phyloP scores from a whole-genome alignment of 2,888 invertebrate species.

The Cryptophagus acutangulus region DNA sequence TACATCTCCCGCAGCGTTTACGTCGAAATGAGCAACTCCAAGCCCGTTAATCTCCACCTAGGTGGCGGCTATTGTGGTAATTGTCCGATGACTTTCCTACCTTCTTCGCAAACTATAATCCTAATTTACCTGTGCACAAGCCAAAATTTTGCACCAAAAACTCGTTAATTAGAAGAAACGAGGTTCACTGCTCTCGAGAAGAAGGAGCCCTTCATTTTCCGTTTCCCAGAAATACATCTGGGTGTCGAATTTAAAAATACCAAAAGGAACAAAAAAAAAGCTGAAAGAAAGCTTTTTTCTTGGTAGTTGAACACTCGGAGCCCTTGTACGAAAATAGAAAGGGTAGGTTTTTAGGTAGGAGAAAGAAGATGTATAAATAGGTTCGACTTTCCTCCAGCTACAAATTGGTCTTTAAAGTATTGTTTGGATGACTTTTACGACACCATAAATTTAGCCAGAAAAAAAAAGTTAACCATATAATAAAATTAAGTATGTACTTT shows the following conservation, averaged over 20 bases:
- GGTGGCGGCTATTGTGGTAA: conserved; percentile 38
- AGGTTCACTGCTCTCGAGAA: background rate
- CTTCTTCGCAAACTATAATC: no score
- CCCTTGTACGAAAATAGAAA: conserved; percentile 27
- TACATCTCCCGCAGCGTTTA: conserved; percentile 31
- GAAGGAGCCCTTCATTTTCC: background rate
- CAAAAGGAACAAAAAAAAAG: no score
- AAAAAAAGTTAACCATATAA: conserved; percentile 30
- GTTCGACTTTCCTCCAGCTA: conserved; percentile 14
- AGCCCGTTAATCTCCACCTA: conserved; percentile 39
- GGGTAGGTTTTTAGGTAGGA: conserved; percentile 25
- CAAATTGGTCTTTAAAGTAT: conserved; percentile 26
- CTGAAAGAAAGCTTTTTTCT: conserved; percentile 28
- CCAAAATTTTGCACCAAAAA: no score
- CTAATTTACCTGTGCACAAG: no score
- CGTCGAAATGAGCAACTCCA: conserved; percentile 38
- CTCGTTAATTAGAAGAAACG: no score
- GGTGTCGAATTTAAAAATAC: conserved; percentile 33
- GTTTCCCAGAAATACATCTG: conserved; percentile 38
- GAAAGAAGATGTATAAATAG: conserved; percentile 27
- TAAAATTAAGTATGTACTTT: conserved; percentile 34
- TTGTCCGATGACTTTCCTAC: conserved; percentile 35
- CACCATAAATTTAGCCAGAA: conserved; percentile 26
- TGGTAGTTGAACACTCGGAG: no score
- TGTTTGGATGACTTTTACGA: conserved; percentile 30